Percentiles rank a stretch among this genome's conserved stretches.
These are phyloP conservation scores for Emys orbicularis DNA, from an alignment of 2,797 vertebrate genomes.

Conservation along the genomic window DNA sequence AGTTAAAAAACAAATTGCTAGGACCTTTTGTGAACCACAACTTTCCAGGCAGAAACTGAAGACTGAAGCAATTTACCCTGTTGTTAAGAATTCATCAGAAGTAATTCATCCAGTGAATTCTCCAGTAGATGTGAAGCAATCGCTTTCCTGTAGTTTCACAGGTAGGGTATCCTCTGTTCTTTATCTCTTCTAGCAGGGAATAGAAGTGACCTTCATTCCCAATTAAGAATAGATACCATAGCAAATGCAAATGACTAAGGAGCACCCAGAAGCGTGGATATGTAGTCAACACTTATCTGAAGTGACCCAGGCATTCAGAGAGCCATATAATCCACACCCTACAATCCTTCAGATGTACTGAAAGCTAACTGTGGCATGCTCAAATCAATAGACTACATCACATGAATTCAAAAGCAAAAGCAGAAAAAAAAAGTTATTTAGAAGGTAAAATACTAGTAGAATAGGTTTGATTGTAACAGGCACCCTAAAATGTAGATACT, in stretches of 20 bases:
- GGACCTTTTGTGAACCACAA: background rate
- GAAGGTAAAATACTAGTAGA: background rate
- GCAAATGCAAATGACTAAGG: conserved; percentile 9
- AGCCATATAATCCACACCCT: background rate
- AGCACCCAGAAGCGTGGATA: background rate
- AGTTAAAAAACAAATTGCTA: background rate
- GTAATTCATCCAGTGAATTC: background rate
- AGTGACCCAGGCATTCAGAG: background rate
- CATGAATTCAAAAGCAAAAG: background rate
- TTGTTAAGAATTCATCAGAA: conserved; percentile 10
- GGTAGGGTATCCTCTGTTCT: background rate
- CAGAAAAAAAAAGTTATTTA: background rate
- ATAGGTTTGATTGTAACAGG: background rate
- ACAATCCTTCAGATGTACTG: background rate
- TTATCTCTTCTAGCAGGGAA: background rate
- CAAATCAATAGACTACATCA: background rate
- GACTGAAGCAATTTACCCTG: background rate
- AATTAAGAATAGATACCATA: background rate
- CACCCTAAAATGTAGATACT: background rate
- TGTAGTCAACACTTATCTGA: background rate
- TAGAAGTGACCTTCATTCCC: conserved; percentile 8
- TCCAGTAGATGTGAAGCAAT: background rate
- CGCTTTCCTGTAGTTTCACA: background rate
- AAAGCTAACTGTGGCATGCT: background rate
- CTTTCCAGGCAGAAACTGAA: background rate